phyloP scores from a whole-genome alignment of 2,888 invertebrate genomes.

The Cenopis cana region DNA sequence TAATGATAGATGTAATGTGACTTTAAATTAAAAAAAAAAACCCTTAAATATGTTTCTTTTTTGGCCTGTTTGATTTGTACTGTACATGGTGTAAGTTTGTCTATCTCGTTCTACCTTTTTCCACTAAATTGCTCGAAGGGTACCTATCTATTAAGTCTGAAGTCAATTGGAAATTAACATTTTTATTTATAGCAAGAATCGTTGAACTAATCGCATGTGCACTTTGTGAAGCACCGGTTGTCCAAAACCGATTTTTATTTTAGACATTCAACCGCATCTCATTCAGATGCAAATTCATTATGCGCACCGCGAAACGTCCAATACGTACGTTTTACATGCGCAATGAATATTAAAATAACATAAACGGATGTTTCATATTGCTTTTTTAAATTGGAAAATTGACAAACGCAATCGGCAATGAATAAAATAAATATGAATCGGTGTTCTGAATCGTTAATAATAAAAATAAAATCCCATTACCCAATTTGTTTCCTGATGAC shows the following conservation, averaged over 20 bases:
- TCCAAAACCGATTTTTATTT: constrained; percentile 57
- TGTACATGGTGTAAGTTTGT: no score
- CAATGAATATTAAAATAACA: constrained; percentile 57
- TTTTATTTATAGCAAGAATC: no score
- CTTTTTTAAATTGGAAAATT: constrained; percentile 31
- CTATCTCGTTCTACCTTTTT: no score
- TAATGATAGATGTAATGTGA: no score
- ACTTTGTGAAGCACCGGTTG: constrained; percentile 55
- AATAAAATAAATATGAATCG: constrained; percentile 13
- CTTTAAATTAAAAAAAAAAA: no score
- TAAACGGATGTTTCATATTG: constrained; percentile 47
- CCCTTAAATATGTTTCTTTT: no score
- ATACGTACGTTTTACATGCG: constrained; percentile 57
- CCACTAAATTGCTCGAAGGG: no score
- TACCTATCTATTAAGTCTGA: background rate
- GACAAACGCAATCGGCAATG: constrained; percentile 31
- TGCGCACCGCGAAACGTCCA: constrained; percentile 56
- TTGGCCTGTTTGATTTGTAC: no score
- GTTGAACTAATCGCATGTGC: background rate
- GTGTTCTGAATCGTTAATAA: background rate
- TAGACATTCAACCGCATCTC: constrained; percentile 60
- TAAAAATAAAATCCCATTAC: no score
- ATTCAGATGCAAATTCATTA: constrained; percentile 64
- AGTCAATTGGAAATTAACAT: no score
- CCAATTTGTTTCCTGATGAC: no score